Percentiles rank a stretch among this genome's conserved stretches.
Conservation (phyloP, 2,113 vertebrate genomes). For the Scortum barcoo region DNA sequence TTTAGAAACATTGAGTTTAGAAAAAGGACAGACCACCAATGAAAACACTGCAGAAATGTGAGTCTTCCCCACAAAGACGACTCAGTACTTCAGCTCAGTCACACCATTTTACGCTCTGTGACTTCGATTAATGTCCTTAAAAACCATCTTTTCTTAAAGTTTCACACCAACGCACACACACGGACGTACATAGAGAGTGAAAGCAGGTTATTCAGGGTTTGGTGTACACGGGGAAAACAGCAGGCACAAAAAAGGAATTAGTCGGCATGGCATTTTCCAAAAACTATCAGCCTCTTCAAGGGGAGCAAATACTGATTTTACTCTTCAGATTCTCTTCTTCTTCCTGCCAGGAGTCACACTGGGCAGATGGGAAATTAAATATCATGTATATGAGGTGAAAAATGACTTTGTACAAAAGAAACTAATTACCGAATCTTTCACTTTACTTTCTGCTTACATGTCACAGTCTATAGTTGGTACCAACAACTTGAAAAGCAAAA, state of each 20-base stretch:
- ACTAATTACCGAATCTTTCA: too few relatives aligned
- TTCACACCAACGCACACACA: conserved; percentile 5
- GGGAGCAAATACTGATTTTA: not conserved
- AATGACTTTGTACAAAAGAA: not conserved
- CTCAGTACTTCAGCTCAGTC: not conserved
- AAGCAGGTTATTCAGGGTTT: conserved; percentile 51
- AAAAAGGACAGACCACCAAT: too few relatives aligned
- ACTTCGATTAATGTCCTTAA: too few relatives aligned
- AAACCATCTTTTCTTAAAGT: not conserved
- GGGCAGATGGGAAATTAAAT: not conserved
- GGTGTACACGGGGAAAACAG: conserved; percentile 47
- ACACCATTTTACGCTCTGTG: not conserved
- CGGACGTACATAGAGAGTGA: not conserved
- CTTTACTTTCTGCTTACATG: too few relatives aligned
- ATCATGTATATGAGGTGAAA: too few relatives aligned
- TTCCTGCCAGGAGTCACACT: not conserved
- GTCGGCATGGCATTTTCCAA: conserved; percentile 54
- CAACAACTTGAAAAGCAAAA: not conserved
- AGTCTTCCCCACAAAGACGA: too few relatives aligned
- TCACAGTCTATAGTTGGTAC: too few relatives aligned
- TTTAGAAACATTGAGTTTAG: not conserved
- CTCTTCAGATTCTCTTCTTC: not conserved
- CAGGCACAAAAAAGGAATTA: conserved; percentile 69
- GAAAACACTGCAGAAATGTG: too few relatives aligned
- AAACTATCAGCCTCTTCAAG: conserved; percentile 57